phyloP scores from a whole-genome alignment of 1,140 invertebrate genomes.

The Druon quercuslanigerum region DNA sequence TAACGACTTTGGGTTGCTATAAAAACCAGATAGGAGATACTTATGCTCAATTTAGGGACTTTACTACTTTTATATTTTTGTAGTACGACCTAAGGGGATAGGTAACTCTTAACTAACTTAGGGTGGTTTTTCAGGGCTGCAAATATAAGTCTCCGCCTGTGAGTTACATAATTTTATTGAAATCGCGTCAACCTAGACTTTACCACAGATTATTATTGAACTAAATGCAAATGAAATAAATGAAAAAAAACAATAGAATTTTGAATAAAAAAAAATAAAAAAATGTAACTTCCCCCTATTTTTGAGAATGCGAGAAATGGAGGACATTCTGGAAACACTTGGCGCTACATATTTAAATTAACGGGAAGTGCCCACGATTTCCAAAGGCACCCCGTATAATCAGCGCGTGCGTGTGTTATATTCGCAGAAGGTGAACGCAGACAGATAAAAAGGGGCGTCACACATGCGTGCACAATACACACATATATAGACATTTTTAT shows the following conservation, averaged over 20 bases:
- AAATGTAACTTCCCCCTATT: neutral
- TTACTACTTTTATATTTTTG: too few species aligned
- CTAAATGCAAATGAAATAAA: too few species aligned
- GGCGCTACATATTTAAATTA: constrained; percentile 17
- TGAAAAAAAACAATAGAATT: neutral
- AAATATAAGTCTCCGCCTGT: too few species aligned
- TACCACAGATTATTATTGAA: too few species aligned
- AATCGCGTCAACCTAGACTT: too few species aligned
- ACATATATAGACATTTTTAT: constrained; percentile 14
- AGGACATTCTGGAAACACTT: neutral
- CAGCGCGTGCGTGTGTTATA: constrained; percentile 26
- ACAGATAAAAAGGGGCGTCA: constrained; percentile 21
- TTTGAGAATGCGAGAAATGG: neutral
- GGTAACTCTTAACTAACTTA: too few species aligned
- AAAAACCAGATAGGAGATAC: too few species aligned
- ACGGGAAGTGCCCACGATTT: constrained; percentile 14
- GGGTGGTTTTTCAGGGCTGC: too few species aligned
- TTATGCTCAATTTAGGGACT: too few species aligned
- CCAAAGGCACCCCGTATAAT: constrained; percentile 18
- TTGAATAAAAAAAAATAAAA: neutral
- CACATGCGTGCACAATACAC: constrained; percentile 8
- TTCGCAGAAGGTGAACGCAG: neutral
- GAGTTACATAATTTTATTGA: too few species aligned
- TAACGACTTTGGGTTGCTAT: too few species aligned
- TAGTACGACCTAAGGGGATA: too few species aligned